Evolutionary conservation across 1,140 invertebrate species (phyloP).

Genomic region (Pseudomyrmex flavicornis): DNA sequence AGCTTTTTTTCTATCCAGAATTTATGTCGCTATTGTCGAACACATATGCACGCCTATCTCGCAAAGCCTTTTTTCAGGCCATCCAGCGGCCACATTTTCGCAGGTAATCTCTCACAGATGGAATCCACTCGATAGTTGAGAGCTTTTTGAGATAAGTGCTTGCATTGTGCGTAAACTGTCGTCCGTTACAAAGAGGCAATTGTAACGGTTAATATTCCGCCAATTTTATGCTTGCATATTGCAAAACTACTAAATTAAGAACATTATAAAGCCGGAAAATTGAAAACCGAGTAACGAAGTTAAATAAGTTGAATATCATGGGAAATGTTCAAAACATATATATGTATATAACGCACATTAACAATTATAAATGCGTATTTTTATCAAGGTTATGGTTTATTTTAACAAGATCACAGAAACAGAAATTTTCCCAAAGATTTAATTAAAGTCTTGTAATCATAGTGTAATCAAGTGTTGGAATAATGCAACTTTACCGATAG

Average conservation of each 20-base stretch:
- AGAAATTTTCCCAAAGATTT: background rate
- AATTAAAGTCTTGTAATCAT: background rate
- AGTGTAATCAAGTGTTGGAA: background rate
- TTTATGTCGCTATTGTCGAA: slow-evolving; percentile 42
- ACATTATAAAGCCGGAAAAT: background rate
- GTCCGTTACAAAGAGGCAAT: slow-evolving; percentile 25
- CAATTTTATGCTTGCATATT: slow-evolving; percentile 1
- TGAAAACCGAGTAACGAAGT: background rate
- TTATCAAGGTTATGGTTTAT: too few species aligned
- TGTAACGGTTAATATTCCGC: slow-evolving; percentile 40
- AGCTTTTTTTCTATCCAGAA: background rate
- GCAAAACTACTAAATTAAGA: background rate
- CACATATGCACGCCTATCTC: background rate
- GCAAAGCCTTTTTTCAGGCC: slow-evolving; percentile 49
- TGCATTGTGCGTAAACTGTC: slow-evolving; percentile 54
- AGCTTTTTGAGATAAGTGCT: slow-evolving; percentile 73
- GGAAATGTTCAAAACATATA: too few species aligned
- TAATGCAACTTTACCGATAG: background rate
- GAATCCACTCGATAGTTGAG: slow-evolving; percentile 51
- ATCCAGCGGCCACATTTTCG: slow-evolving; percentile 44
- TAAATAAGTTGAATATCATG: background rate
- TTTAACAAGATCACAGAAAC: too few species aligned
- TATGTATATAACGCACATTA: too few species aligned
- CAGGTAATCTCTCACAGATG: slow-evolving; percentile 67
- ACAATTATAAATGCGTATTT: background rate